Evolutionary conservation across 2,113 vertebrate species (phyloP), one percentile per base, ranked within the genome.

Genomic region (Brachypteracias leptosomus): DNA sequence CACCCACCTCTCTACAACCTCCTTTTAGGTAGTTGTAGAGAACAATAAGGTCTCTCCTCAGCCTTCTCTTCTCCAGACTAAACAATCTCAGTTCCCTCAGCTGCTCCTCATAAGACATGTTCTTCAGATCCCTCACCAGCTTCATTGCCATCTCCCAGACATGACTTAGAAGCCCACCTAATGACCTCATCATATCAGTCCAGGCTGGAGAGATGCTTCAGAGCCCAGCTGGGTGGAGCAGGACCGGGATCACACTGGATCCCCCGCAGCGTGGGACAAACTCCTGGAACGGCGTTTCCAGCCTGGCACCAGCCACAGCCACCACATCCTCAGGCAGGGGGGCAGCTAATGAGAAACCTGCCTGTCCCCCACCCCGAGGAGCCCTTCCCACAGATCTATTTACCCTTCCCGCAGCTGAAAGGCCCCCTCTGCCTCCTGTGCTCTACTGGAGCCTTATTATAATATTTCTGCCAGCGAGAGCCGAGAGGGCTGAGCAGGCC

Each of bases 391-490:
- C 90, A 59, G 88, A 77, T 38, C 89, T 47, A 11, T 90, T 93
- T 36, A 87, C 89, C 90, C 87, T 85, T 84, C 96, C 65, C 78
- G 35, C 2, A 51, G 47, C 3, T 89, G 65, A 25, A 96, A 96
- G 96, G 91, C 87, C 94, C 78, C 93, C 93, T 94, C 97, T 82
- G 95, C 95, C 95, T 97, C 62, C 79, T 33, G 85, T 33, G 91
- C 97, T 97, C 81, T 89, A 54, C 96, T 94, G 94, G 88, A 97
- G 93, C 63, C 87, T 74, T 77, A 68, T 42, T 31, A 74, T 10
- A 91, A 61, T 96, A 96, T 97, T 97, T 96, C 85, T 94, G 96
- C 97, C 98, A 97, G 97, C 17, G 2, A 6, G n/a, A 95, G 80
- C 57, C 13, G 88, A 95, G 97, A 89, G 86, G 89, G 96, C 97